phyloP scores from a whole-genome alignment of 2,888 invertebrate species.

The Caenorhabditis wallacei region DNA sequence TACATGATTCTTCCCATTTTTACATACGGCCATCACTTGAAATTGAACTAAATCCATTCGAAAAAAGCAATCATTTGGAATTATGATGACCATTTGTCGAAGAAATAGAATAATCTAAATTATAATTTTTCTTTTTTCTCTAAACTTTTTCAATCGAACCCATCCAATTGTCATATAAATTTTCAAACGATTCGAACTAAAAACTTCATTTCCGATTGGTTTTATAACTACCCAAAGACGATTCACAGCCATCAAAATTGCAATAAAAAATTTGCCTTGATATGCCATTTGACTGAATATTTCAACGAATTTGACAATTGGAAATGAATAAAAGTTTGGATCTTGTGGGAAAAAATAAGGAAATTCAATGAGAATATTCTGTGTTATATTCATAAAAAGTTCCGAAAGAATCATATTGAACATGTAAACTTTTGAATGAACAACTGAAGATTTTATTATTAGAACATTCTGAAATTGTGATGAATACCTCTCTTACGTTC shows the following conservation, averaged over 20 bases:
- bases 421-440: slow-evolving; percentile 42
- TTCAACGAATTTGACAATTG: slow-evolving; percentile 20
- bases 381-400: slow-evolving; percentile 38
- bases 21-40: slow-evolving; percentile 41
- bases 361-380: slow-evolving; percentile 38
- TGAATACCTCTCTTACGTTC: slow-evolving; percentile 43
- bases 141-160: slow-evolving; percentile 4
- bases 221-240: slow-evolving; percentile 38
- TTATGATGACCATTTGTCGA: slow-evolving; percentile 23
- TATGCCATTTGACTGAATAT: slow-evolving; percentile 41
- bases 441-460: slow-evolving; percentile 17
- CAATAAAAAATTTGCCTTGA: slow-evolving; percentile 43
- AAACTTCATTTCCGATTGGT: slow-evolving; percentile 46
- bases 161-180: slow-evolving; percentile 35
- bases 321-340: slow-evolving; percentile 32
- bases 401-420: slow-evolving; percentile 48
- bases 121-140: not conserved
- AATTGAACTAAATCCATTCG: slow-evolving; percentile 45
- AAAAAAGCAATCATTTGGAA: slow-evolving; percentile 40
- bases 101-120: slow-evolving; percentile 22
- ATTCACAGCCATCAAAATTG: slow-evolving; percentile 50
- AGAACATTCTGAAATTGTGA: not conserved
- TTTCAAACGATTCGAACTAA: slow-evolving; percentile 16
- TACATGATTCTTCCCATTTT: slow-evolving; percentile 22
- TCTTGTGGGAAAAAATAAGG: slow-evolving; percentile 46